Conservation (phyloP, 2,888 invertebrate genomes). For the Laspeyria flexula region DNA sequence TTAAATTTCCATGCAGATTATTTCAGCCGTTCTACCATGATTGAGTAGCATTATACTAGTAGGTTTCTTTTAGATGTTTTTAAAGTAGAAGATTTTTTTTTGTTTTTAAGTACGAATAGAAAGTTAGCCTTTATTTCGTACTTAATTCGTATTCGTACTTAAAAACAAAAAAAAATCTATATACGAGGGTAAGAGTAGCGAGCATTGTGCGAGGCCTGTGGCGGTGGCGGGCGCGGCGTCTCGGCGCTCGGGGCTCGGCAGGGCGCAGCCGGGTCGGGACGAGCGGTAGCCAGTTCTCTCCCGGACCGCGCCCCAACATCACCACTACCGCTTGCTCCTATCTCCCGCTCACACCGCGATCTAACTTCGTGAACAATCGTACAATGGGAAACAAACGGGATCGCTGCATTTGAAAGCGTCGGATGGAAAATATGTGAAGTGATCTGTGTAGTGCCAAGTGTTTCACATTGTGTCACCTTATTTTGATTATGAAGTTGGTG, state of each 20-base stretch:
- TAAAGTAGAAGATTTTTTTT: slow-evolving; percentile 50
- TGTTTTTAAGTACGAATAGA: no score
- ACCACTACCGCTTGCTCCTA: slow-evolving; percentile 26
- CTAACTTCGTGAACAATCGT: slow-evolving; percentile 56
- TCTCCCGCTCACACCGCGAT: slow-evolving; percentile 34
- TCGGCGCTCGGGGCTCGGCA: slow-evolving; percentile 14
- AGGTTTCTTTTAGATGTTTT: no score
- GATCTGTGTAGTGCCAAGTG: slow-evolving; percentile 34
- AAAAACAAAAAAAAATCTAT: slow-evolving; percentile 48
- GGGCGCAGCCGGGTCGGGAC: slow-evolving; percentile 47
- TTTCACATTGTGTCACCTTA: slow-evolving; percentile 15
- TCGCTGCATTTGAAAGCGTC: slow-evolving; percentile 54
- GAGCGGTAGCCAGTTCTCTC: slow-evolving; percentile 62
- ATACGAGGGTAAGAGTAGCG: slow-evolving; percentile 41
- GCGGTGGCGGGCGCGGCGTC: slow-evolving; percentile 48
- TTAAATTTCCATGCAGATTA: no score
- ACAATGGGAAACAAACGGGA: slow-evolving; percentile 61
- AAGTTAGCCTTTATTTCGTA: no score
- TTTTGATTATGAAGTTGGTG: slow-evolving; percentile 32
- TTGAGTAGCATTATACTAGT: no score
- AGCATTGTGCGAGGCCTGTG: slow-evolving; percentile 31
- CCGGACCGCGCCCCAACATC: slow-evolving; percentile 56
- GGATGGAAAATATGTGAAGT: slow-evolving; percentile 67
- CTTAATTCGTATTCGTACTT: no score
- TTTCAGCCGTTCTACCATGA: no score